Conservation (phyloP, 2,113 vertebrate species). For the Plotosus lineatus region DNA sequence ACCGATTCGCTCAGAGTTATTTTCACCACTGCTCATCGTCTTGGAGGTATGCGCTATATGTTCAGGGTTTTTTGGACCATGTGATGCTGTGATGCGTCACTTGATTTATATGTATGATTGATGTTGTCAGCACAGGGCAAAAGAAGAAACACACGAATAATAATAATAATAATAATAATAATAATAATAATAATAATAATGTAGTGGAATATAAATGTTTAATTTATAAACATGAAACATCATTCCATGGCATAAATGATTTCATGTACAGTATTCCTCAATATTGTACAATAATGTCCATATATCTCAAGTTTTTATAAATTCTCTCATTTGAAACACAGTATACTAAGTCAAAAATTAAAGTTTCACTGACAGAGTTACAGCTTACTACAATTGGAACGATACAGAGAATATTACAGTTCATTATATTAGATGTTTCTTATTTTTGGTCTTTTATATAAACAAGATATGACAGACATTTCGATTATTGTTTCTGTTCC, state of each 20-base stretch:
- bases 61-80: conserved; percentile 55
- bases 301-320: neutral
- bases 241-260: neutral
- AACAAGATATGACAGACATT: neutral
- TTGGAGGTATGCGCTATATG: conserved; percentile 49
- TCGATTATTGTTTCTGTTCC: neutral
- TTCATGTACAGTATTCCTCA: neutral
- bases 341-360: too few species aligned
- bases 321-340: neutral
- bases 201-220: neutral
- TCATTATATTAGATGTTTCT: neutral
- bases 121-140: conserved; percentile 13
- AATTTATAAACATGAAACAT: too few species aligned
- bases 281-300: neutral
- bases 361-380: too few species aligned
- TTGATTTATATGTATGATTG: neutral
- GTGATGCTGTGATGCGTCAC: conserved; percentile 26
- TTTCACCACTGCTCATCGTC: conserved; percentile 60
- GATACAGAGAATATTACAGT: too few species aligned
- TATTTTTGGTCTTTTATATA: neutral
- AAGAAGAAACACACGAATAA: neutral
- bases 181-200: neutral
- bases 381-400: too few species aligned
- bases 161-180: neutral
- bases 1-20: conserved; percentile 59